Conservation (phyloP, 2,797 vertebrate species). For the Vipera latastei region DNA sequence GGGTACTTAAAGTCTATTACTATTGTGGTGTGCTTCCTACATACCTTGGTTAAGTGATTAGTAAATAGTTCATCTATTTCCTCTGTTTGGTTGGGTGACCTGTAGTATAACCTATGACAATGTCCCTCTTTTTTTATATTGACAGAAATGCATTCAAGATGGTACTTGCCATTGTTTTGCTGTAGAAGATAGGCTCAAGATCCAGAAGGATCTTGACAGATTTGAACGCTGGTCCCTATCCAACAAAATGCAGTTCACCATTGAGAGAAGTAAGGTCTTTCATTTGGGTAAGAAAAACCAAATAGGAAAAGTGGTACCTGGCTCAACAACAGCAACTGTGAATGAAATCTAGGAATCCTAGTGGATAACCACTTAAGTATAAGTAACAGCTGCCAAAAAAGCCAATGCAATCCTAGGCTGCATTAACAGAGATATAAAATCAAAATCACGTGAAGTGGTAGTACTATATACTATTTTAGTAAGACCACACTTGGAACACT, state of each 20-base stretch:
- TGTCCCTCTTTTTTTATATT: neutral
- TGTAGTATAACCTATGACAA: neutral
- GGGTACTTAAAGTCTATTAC: neutral
- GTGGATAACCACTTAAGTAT: neutral
- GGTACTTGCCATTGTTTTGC: neutral
- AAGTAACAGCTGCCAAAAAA: neutral
- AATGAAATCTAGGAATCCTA: neutral
- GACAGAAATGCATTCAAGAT: neutral
- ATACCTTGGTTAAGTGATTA: neutral
- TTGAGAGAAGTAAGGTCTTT: neutral
- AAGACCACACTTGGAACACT: neutral
- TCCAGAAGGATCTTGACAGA: neutral
- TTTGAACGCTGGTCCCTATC: neutral
- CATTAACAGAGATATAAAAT: neutral
- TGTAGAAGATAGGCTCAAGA: neutral
- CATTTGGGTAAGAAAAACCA: neutral
- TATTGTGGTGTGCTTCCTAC: neutral
- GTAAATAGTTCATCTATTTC: neutral
- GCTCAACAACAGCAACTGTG: neutral
- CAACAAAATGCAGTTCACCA: neutral
- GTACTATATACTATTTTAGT: neutral
- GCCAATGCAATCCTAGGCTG: neutral
- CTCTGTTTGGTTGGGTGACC: neutral
- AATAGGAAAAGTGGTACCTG: neutral
- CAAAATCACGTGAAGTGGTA: neutral